Evolutionary conservation across 2,888 invertebrate species (phyloP).

Genomic region (Caenorhabditis panamensis): DNA sequence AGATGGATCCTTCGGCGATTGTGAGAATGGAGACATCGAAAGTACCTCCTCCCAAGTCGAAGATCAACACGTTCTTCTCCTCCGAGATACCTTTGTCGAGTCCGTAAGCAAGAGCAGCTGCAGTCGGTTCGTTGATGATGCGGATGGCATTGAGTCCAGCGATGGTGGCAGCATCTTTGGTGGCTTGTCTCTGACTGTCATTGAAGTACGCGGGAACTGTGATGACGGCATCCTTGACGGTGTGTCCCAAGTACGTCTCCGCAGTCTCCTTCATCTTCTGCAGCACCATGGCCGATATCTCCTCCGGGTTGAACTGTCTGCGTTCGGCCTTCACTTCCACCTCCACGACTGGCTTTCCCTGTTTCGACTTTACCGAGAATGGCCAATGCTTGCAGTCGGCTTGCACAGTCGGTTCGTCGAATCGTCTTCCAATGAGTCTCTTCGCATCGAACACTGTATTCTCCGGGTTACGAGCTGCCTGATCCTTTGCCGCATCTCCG

Average conservation of each 20-base stretch:
- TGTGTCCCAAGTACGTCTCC: conserved; percentile 75
- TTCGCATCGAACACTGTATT: conserved; percentile 78
- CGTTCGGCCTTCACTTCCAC: conserved; percentile 91
- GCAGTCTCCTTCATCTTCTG: conserved; percentile 80
- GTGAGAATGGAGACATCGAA: conserved; percentile 75
- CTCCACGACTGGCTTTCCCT: conserved; percentile 81
- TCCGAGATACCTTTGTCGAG: conserved; percentile 80
- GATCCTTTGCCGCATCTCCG: conserved; percentile 83
- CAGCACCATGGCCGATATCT: conserved; percentile 80
- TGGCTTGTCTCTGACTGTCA: conserved; percentile 86
- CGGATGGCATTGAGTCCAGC: no score
- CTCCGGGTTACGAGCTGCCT: conserved; percentile 83
- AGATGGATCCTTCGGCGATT: conserved; percentile 69
- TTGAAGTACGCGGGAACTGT: conserved; percentile 91
- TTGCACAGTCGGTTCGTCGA: conserved; percentile 82
- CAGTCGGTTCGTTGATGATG: conserved; percentile 83
- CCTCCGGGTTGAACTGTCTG: conserved; percentile 84
- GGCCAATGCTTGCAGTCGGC: conserved; percentile 81
- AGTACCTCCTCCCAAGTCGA: conserved; percentile 84
- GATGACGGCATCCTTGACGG: conserved; percentile 87
- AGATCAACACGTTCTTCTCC: conserved; percentile 76
- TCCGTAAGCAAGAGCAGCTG: conserved; percentile 90
- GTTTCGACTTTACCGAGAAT: conserved; percentile 75
- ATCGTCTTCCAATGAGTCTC: conserved; percentile 83
- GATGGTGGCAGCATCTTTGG: conserved; percentile 83